phyloP scores from a whole-genome alignment of 2,888 invertebrate genomes.

The Chesias legatella region DNA sequence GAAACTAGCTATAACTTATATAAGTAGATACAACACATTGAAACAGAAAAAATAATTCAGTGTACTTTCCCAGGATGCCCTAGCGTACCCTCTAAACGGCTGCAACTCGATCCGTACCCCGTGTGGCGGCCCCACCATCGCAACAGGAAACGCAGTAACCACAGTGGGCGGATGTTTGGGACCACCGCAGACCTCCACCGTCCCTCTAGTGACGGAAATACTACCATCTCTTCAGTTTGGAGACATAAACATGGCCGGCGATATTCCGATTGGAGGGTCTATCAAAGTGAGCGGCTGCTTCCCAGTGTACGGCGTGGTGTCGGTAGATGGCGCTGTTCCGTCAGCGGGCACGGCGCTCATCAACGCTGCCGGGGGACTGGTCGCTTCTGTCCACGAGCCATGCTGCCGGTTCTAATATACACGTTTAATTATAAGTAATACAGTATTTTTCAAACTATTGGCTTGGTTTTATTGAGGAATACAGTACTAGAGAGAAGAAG shows the following conservation, averaged over 20 bases:
- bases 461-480: too few relatives aligned
- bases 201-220: slow-evolving; percentile 56
- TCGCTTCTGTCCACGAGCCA: slow-evolving; percentile 17
- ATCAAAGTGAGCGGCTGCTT: slow-evolving; percentile 61
- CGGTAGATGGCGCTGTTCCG: slow-evolving; percentile 55
- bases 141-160: slow-evolving; percentile 27
- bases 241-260: slow-evolving; percentile 53
- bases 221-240: slow-evolving; percentile 56
- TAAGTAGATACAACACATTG: too few relatives aligned
- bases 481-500: too few relatives aligned
- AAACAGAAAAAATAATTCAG: too few relatives aligned
- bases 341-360: slow-evolving; percentile 55
- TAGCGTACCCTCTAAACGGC: slow-evolving; percentile 26
- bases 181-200: slow-evolving; percentile 35
- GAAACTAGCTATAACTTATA: too few relatives aligned
- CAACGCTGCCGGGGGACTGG: slow-evolving; percentile 40
- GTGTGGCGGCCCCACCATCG: slow-evolving; percentile 13
- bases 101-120: slow-evolving; percentile 9
- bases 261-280: slow-evolving; percentile 56
- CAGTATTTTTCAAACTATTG: background rate
- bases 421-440: background rate
- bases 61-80: slow-evolving; percentile 38
- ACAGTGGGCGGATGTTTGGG: slow-evolving; percentile 21
- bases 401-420: slow-evolving; percentile 5
- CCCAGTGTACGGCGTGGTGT: slow-evolving; percentile 62